These are phyloP conservation scores for Tetragonula clypearis DNA, from an alignment of 1,140 invertebrate genomes.

Conservation along the genomic window DNA sequence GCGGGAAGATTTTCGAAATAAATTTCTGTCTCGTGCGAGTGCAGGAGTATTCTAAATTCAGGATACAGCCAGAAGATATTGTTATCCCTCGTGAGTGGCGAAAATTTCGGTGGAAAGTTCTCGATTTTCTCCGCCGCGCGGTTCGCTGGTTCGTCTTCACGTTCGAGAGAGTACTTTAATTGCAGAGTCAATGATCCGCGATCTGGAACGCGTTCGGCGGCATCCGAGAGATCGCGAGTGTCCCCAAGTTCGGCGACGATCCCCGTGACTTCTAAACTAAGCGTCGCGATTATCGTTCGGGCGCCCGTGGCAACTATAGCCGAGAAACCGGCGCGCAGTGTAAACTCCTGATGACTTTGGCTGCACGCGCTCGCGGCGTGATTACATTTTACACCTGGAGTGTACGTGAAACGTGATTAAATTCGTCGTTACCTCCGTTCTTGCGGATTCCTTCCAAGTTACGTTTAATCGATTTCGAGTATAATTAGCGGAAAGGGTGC, in stretches of 20 bases:
- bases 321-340: conserved; percentile 52
- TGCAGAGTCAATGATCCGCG: neutral
- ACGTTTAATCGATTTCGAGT: conserved; percentile 65
- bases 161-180: neutral
- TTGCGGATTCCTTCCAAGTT: conserved; percentile 45
- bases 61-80: too few relatives aligned
- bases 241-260: neutral
- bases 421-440: conserved; percentile 48
- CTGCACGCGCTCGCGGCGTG: conserved; percentile 32
- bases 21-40: neutral
- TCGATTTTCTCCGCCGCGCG: too few relatives aligned
- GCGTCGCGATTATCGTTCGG: conserved; percentile 48
- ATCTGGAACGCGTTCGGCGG: neutral
- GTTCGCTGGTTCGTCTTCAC: neutral
- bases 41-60: too few relatives aligned
- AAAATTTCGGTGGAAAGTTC: too few relatives aligned
- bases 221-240: neutral
- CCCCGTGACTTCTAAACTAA: conserved; percentile 43
- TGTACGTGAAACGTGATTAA: conserved; percentile 59
- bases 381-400: conserved; percentile 57
- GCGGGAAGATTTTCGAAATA: neutral
- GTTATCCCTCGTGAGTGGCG: neutral
- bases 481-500: conserved; percentile 61
- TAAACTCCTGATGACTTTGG: conserved; percentile 61
- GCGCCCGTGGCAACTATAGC: conserved; percentile 48